Evolutionary conservation across 2,113 vertebrate species (phyloP).

Genomic region (Syrrhaptes paradoxus): DNA sequence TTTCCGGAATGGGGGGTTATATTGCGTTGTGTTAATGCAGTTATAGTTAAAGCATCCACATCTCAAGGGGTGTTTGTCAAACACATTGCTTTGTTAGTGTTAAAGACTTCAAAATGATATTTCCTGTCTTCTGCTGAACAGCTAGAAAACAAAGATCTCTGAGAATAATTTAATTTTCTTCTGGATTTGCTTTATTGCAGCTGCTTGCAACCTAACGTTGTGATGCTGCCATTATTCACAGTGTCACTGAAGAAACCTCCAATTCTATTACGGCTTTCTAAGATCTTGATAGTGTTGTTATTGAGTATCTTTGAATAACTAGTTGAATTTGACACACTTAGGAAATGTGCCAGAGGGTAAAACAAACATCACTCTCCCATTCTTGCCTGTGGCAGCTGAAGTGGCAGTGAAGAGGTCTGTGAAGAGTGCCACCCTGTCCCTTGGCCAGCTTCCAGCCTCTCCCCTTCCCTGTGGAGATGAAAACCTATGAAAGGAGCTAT

Average conservation of each 20-base stretch:
- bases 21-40: background rate
- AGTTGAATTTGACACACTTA: background rate
- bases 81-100: background rate
- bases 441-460: background rate
- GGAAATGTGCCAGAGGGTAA: background rate
- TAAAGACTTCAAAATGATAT: background rate
- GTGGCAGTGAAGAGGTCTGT: background rate
- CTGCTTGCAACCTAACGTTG: background rate
- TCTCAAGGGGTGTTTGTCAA: background rate
- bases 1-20: background rate
- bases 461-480: background rate
- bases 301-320: slow-evolving; percentile 6
- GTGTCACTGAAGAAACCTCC: background rate
- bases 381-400: background rate
- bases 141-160: background rate
- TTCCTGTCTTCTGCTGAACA: background rate
- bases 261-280: background rate
- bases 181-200: background rate
- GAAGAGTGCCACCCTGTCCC: background rate
- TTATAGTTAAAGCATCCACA: background rate
- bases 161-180: background rate
- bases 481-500: background rate
- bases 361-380: background rate
- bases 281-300: background rate
- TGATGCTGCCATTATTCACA: background rate